phyloP scores from a whole-genome alignment of 2,888 invertebrate species.

The Cephus nigrinus region DNA sequence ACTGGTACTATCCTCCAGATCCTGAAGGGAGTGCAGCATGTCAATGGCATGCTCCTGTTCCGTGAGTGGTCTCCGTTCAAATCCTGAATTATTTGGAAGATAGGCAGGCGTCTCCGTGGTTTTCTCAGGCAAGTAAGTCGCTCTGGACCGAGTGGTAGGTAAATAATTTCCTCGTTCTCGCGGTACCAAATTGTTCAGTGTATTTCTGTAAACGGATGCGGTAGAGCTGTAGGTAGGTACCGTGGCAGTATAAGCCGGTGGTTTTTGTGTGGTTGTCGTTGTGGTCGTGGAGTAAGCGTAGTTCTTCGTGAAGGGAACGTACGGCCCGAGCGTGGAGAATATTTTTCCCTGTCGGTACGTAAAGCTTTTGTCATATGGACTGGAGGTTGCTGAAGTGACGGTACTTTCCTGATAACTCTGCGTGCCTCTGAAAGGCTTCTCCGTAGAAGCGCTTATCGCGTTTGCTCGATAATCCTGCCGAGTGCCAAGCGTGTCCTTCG shows the following conservation, averaged over 20 bases:
- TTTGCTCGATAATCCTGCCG: slow-evolving; percentile 43
- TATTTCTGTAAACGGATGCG: slow-evolving; percentile 24
- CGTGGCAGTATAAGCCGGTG: slow-evolving; percentile 51
- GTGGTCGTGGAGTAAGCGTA: slow-evolving; percentile 48
- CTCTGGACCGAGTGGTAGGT: slow-evolving; percentile 27
- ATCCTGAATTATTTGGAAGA: slow-evolving; percentile 1
- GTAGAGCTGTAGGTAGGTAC: slow-evolving; percentile 50
- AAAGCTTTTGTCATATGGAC: slow-evolving; percentile 54
- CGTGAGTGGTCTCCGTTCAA: slow-evolving; percentile 52
- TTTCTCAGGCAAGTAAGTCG: slow-evolving; percentile 48
- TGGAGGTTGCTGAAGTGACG: slow-evolving; percentile 42
- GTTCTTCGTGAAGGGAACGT: slow-evolving; percentile 60
- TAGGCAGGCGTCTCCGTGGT: slow-evolving; percentile 36
- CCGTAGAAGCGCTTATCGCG: slow-evolving; percentile 47
- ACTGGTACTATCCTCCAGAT: slow-evolving; percentile 70
- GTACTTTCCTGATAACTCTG: slow-evolving; percentile 21
- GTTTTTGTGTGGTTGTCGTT: slow-evolving; percentile 38
- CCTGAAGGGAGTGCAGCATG: slow-evolving; percentile 76
- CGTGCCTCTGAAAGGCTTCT: slow-evolving; percentile 44
- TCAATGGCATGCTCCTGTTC: slow-evolving; percentile 77
- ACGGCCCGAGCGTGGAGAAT: slow-evolving; percentile 56
- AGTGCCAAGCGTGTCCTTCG: slow-evolving; percentile 34
- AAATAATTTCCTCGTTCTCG: slow-evolving; percentile 32
- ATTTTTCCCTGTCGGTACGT: slow-evolving; percentile 56
- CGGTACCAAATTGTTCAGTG: slow-evolving; percentile 26